Evolutionary conservation across 2,797 vertebrate species (phyloP), one percentile per base, ranked within the genome.

Genomic region (Scarus forsteni): DNA sequence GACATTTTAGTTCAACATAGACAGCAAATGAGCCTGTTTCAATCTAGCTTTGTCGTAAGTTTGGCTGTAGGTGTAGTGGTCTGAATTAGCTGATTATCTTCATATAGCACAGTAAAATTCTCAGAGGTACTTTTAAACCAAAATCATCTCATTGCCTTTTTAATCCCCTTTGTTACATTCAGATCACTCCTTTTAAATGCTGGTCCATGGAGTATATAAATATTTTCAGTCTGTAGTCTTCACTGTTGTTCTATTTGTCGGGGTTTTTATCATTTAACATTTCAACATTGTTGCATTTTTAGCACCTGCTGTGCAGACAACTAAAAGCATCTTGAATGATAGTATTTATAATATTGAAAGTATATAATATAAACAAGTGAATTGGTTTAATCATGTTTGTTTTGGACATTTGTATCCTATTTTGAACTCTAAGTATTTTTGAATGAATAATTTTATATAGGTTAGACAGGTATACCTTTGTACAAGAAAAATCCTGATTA

Each of bases 251-350:
- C 70, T 73, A 62, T 90, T 77, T 83, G 54, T 89, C 82, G 67
- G 74, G 77, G 60, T 74, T 86, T 79, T 87, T 90, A 73, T 78
- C 42, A 84, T 87, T 87, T 75, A 88, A 68, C 73, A 84, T 80
- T 76, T 83, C 74, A 79, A 75, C 58, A 75, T 83, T 92, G 89
- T 87, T 88, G 68, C 77, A 85, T 87, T 86, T 83, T 89, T 92
- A 91, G 95, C 95, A 97, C 93, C 93, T 93, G 92, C 89, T 83
- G 91, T 96, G 94, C 94, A 88, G 69, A 84, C 64, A 79, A 86
- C 70, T 91, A 91, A 92, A 92, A 90, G 82, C 86, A 76, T 88
- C 72, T 88, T 73, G 79, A 84, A 89, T n/a, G 70, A 88, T 90
- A 92, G 85, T 92, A 85, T 92, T 89, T 91, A 89, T 92, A 78